Base-by-base conservation (phyloP, 2,113 vertebrate species). In the Paraplagusia blochii region DNA sequence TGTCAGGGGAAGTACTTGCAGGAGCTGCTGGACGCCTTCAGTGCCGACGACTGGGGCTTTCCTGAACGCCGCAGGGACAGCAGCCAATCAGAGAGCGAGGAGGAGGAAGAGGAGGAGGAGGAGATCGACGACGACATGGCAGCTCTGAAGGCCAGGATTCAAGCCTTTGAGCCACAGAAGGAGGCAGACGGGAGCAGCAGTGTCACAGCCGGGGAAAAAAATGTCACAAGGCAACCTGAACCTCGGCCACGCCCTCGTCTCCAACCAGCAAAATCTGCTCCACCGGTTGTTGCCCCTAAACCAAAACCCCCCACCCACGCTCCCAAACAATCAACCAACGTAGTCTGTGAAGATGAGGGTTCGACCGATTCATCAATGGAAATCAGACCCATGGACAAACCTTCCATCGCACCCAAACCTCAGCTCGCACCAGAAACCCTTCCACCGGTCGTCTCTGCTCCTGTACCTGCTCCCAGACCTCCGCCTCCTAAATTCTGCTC, bases 381-480 rank as follows among this genome's bases (percentile, higher is more conserved):
- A 2, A 4, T 9, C 14, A 70, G 10, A 52, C 45, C 13, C 22
- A 0, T 39, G 0, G 69, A 66, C 2, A 81, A 77, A 44, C 84
- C 82, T 0, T 0, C n/a, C 0, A 1, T 70, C 0, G 53, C 61
- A 1, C 76, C 71, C 0, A 80, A 84, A 58, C 79, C 80, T 0
- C 55, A 16, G 38, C 8, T 10, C 0, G n/a, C 17, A 1, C 0
- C 47, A 8, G 82, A 83, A 8, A 2, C 55, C 18, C 10, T 34
- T 11, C 16, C 4, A 11, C 17, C 55, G 0, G 11, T 39, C 5
- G 22, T 19, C 50, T 1, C 66, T 3, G 36, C 54, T 13, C 83
- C 85, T 0, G 90, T 83, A 17, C 80, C 85, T 0, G 90, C 92
- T 6, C 93, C 93, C 0, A 89, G 94, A 42, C 92, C 94, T 12